These are phyloP conservation scores for Cyclura pinguis DNA, from an alignment of 2,797 vertebrate species.

Conservation along the genomic window DNA sequence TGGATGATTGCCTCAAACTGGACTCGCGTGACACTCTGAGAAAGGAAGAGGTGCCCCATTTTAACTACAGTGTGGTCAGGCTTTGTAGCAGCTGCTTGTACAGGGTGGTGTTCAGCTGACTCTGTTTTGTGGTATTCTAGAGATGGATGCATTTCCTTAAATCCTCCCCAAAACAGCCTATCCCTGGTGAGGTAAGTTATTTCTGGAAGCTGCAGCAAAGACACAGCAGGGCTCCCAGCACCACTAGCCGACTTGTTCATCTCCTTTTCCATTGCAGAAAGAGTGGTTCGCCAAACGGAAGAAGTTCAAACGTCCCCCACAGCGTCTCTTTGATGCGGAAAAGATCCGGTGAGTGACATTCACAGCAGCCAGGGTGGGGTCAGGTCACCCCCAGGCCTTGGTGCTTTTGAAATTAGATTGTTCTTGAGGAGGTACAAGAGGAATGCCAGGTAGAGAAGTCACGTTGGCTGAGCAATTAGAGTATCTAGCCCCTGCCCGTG, in stretches of 20 bases:
- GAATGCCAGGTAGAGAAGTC: background rate
- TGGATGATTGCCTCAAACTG: background rate
- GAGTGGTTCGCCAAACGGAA: slow-evolving; percentile 96
- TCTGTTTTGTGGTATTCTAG: background rate
- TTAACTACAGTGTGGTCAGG: background rate
- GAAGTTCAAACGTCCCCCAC: slow-evolving; percentile 92
- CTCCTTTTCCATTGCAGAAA: slow-evolving; percentile 81
- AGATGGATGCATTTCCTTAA: background rate
- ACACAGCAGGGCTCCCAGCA: background rate
- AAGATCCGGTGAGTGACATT: slow-evolving; percentile 88
- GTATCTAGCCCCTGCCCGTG: no score
- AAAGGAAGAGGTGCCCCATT: no score
- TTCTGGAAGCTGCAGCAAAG: no score
- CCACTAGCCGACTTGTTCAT: background rate
- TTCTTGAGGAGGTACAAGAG: rapidly evolving
- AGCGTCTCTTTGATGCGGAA: slow-evolving; percentile 94
- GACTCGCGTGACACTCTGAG: background rate
- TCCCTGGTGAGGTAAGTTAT: no score
- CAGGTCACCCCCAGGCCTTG: background rate
- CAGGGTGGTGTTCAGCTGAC: background rate
- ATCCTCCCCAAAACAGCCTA: background rate
- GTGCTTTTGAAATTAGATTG: background rate
- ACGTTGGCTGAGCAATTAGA: background rate
- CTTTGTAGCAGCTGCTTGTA: background rate
- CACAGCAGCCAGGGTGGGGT: rapidly evolving